A percentile compares a stretch with the other conserved stretches of the same genome.
Evolutionary conservation across 2,113 vertebrate species (phyloP).

Genomic region (Marmota flaviventris): DNA sequence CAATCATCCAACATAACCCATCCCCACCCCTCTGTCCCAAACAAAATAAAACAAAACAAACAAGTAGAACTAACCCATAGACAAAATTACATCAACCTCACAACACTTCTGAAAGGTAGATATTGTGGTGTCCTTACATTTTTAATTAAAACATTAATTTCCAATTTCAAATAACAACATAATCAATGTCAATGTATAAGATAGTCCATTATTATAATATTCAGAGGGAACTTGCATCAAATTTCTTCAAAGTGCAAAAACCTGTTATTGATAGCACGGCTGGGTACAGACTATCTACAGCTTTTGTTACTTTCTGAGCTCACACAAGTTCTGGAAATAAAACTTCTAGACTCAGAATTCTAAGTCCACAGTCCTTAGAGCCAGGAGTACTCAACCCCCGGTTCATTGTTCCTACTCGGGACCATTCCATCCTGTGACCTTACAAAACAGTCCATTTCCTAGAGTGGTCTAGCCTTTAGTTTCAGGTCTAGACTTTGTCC

Average conservation of each 20-base stretch:
- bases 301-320: background rate
- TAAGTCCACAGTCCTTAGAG: background rate
- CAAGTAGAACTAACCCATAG: background rate
- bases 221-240: background rate
- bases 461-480: background rate
- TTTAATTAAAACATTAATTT: conserved; percentile 44
- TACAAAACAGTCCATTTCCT: background rate
- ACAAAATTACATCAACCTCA: conserved; percentile 56
- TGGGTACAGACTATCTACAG: background rate
- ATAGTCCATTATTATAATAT: background rate
- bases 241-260: conserved; percentile 29
- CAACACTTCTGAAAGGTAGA: conserved; percentile 41
- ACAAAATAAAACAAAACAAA: background rate
- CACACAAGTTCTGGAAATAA: background rate
- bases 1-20: background rate
- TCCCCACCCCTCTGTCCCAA: background rate
- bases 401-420: background rate
- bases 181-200: too few species aligned
- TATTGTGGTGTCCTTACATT: background rate
- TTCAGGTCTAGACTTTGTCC: background rate
- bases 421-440: background rate
- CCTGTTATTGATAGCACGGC: background rate
- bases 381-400: background rate
- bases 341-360: background rate
- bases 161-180: conserved; percentile 5